Conservation (phyloP, 2,113 vertebrate genomes). For the Nymphicus hollandicus region DNA sequence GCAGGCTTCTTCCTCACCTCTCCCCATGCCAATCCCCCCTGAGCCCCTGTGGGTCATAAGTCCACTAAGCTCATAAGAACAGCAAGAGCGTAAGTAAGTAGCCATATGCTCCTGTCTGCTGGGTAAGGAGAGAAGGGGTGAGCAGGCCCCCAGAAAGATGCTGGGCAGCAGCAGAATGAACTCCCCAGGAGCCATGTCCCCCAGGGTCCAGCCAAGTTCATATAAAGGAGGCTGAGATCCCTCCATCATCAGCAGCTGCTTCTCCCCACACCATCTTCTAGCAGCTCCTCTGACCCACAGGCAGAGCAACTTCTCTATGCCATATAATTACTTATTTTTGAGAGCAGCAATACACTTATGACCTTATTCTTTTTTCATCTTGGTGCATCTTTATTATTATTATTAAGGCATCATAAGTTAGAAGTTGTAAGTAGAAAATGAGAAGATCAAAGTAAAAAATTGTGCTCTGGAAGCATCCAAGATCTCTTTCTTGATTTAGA, state of each 20-base stretch:
- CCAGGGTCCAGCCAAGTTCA: background rate
- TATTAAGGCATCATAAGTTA: background rate
- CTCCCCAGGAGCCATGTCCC: background rate
- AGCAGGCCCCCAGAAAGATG: background rate
- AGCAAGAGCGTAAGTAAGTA: background rate
- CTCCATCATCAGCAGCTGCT: background rate
- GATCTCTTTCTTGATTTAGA: background rate
- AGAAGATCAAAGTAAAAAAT: background rate
- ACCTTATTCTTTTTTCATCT: background rate
- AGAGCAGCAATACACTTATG: background rate
- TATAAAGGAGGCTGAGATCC: background rate
- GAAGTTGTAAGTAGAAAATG: background rate
- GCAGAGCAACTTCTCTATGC: background rate
- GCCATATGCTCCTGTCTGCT: background rate
- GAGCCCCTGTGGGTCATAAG: accelerated
- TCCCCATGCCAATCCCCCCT: background rate
- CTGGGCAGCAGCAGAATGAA: background rate
- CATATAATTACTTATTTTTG: background rate
- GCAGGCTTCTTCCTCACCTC: background rate
- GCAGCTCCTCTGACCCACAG: background rate
- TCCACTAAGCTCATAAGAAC: background rate
- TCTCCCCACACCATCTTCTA: background rate
- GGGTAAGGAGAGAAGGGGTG: background rate
- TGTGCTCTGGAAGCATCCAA: background rate
- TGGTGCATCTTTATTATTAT: background rate